Conservation (phyloP, 2,113 vertebrate genomes). For the Acrocephalus kingi region DNA sequence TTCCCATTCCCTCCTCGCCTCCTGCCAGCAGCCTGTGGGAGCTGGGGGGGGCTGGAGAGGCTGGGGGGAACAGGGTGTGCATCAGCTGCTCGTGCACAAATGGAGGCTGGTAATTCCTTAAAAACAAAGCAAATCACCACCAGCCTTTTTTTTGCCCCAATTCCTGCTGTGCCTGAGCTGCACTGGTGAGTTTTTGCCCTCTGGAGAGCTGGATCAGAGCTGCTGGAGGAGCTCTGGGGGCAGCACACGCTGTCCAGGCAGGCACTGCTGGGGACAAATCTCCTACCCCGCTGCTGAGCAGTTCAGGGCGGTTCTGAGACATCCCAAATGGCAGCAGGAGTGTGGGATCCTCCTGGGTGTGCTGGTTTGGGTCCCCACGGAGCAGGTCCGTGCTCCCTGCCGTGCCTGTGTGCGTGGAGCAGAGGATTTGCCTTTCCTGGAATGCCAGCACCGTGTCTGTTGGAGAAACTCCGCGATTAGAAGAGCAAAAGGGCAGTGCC, state of each 20-base stretch:
- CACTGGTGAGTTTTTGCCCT: neutral
- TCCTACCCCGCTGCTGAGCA: rapidly evolving
- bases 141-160: rapidly evolving
- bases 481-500: neutral
- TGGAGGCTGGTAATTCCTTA: neutral
- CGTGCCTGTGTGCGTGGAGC: rapidly evolving
- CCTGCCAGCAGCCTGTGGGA: neutral
- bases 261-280: neutral
- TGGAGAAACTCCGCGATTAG: neutral
- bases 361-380: rapidly evolving
- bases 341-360: rapidly evolving
- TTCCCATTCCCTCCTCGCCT: neutral
- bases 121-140: neutral
- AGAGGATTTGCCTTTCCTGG: neutral
- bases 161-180: neutral
- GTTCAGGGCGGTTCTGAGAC: rapidly evolving
- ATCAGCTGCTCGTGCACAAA: neutral
- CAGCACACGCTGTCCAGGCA: rapidly evolving
- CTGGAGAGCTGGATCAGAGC: rapidly evolving
- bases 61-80: rapidly evolving
- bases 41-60: neutral
- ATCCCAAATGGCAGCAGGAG: rapidly evolving
- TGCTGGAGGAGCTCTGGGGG: neutral
- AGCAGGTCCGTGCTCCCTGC: neutral
- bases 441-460: rapidly evolving